phyloP scores from a whole-genome alignment of 2,113 vertebrate species.

The Argyrosomus japonicus region DNA sequence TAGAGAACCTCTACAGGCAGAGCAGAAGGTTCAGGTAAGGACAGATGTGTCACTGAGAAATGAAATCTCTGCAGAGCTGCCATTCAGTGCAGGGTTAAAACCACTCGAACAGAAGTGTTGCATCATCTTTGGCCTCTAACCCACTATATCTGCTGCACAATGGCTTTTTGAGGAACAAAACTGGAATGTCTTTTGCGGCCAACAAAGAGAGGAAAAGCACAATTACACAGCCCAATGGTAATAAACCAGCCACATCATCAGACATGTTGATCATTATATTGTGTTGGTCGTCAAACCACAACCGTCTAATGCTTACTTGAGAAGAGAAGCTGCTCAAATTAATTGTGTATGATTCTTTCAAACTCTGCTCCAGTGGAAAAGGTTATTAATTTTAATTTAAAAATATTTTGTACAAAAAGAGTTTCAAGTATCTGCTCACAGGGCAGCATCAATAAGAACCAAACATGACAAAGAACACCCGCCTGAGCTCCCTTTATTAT shows the following conservation, averaged over 20 bases:
- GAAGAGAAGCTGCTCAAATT: not conserved
- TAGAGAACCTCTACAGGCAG: not conserved
- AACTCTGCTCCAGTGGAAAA: not conserved
- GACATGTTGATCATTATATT: conserved; percentile 14
- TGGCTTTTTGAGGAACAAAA: conserved; percentile 62
- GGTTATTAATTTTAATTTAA: conserved; percentile 7
- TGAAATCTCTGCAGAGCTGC: not conserved
- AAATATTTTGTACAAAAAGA: no score
- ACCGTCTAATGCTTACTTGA: not conserved
- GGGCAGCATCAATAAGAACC: not conserved
- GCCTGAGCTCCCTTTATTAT: not conserved
- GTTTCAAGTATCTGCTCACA: not conserved
- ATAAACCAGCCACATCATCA: conserved; percentile 31
- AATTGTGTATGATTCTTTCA: not conserved
- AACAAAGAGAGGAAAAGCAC: conserved; percentile 51
- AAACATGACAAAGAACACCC: conserved; percentile 1
- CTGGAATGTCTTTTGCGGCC: conserved; percentile 44
- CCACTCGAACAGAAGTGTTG: conserved; percentile 48
- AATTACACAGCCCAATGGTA: conserved; percentile 9
- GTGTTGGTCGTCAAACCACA: not conserved
- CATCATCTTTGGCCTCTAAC: conserved; percentile 72
- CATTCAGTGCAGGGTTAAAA: conserved; percentile 35
- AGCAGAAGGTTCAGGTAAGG: not conserved
- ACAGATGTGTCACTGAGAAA: conserved; percentile 8
- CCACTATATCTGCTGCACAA: conserved; percentile 67